phyloP scores from a whole-genome alignment of 1,140 invertebrate genomes.

The Limonius californicus region DNA sequence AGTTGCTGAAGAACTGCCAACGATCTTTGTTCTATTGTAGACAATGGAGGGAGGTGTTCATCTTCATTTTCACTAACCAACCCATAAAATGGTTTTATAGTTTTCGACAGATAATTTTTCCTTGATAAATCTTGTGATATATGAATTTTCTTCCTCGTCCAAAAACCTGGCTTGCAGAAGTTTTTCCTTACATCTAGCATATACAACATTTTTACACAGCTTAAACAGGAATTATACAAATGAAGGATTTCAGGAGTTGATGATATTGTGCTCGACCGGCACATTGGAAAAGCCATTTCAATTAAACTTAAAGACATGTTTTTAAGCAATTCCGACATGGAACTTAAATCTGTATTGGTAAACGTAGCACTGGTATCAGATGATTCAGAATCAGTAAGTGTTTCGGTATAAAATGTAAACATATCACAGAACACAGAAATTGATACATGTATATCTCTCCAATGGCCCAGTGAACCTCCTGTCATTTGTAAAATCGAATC shows the following conservation, averaged over 20 bases:
- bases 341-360: slow-evolving; percentile 58
- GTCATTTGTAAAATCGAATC: slow-evolving; percentile 18
- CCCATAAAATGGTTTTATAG: slow-evolving; percentile 48
- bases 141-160: slow-evolving; percentile 68
- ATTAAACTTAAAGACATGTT: slow-evolving; percentile 85
- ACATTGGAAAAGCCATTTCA: slow-evolving; percentile 84
- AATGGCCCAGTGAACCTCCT: slow-evolving; percentile 19
- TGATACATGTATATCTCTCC: slow-evolving; percentile 40
- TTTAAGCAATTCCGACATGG: slow-evolving; percentile 66
- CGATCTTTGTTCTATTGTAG: slow-evolving; percentile 83
- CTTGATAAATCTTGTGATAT: slow-evolving; percentile 62
- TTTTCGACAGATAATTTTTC: slow-evolving; percentile 57
- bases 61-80: slow-evolving; percentile 33
- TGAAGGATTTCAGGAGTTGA: slow-evolving; percentile 38
- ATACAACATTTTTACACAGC: slow-evolving; percentile 42
- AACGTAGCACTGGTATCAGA: slow-evolving; percentile 58
- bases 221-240: slow-evolving; percentile 41
- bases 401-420: slow-evolving; percentile 47
- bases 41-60: slow-evolving; percentile 77
- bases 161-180: slow-evolving; percentile 75
- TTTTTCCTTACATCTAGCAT: slow-evolving; percentile 52
- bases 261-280: slow-evolving; percentile 34
- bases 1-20: slow-evolving; percentile 86
- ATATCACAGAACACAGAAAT: slow-evolving; percentile 46
- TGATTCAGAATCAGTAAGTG: slow-evolving; percentile 44